Conservation (phyloP, 2,888 invertebrate species). For the Drosophila koepferae region DNA sequence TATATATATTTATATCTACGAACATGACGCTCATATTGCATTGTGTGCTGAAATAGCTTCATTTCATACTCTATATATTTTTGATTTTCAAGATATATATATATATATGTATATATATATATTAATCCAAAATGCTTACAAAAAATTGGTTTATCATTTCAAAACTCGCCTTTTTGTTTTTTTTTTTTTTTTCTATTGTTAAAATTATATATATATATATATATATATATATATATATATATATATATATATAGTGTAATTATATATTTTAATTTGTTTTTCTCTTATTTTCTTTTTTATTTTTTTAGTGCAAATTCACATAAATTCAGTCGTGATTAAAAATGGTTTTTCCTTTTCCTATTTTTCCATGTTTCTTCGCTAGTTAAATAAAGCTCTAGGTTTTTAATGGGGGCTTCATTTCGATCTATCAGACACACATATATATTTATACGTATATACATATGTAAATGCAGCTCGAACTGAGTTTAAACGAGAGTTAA, state of each 20-base stretch:
- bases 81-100: slow-evolving; percentile 9
- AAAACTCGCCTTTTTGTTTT: not conserved
- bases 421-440: slow-evolving; percentile 12
- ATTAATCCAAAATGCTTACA: slow-evolving; percentile 74
- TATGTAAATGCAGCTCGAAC: slow-evolving; percentile 72
- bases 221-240: slow-evolving; percentile 38
- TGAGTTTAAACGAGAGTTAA: slow-evolving; percentile 39
- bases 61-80: slow-evolving; percentile 5
- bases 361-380: slow-evolving; percentile 28
- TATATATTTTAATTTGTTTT: slow-evolving; percentile 17
- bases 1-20: not conserved
- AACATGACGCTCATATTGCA: slow-evolving; percentile 4
- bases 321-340: slow-evolving; percentile 79
- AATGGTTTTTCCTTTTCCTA: slow-evolving; percentile 45
- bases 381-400: slow-evolving; percentile 74
- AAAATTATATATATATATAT: slow-evolving; percentile 69
- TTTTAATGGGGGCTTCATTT: slow-evolving; percentile 42
- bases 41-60: slow-evolving; percentile 5
- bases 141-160: slow-evolving; percentile 60
- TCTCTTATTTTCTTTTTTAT: slow-evolving; percentile 3
- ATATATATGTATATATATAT: slow-evolving; percentile 19
- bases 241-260: slow-evolving; percentile 32
- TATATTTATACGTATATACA: slow-evolving; percentile 6
- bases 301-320: slow-evolving; percentile 72
- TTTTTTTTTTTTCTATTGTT: not conserved